These are phyloP conservation scores for Zaprionus lineosus DNA, from an alignment of 2,888 invertebrate genomes.

Conservation along the genomic window DNA sequence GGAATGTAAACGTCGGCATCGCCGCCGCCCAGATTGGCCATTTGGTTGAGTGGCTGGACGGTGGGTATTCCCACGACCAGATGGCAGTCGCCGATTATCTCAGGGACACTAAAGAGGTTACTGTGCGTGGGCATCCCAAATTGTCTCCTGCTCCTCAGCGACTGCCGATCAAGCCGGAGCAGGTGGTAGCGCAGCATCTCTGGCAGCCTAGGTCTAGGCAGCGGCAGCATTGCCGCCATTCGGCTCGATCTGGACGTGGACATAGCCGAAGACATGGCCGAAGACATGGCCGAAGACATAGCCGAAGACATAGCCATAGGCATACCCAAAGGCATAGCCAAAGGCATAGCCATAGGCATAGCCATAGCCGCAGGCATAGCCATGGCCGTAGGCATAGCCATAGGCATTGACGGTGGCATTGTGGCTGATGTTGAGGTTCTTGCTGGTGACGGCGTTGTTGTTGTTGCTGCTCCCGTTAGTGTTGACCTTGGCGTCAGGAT, in stretches of 20 bases:
- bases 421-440: too few species aligned
- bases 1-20: constrained; percentile 35
- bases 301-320: not conserved
- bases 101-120: too few species aligned
- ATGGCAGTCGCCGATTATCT: constrained; percentile 36
- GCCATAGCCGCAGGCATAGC: not conserved
- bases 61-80: constrained; percentile 40
- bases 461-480: too few species aligned
- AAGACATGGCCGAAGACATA: too few species aligned
- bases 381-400: not conserved
- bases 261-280: too few species aligned
- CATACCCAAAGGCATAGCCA: not conserved
- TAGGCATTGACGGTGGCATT: not conserved
- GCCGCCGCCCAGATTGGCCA: constrained; percentile 40
- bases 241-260: too few species aligned
- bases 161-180: constrained; percentile 10
- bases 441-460: too few species aligned
- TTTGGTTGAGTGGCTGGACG: constrained; percentile 11
- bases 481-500: too few species aligned
- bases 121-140: too few species aligned
- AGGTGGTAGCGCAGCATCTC: not conserved
- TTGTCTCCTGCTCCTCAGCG: not conserved
- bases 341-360: not conserved
- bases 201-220: too few species aligned
- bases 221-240: too few species aligned